Evolutionary conservation across 1,140 invertebrate genomes (phyloP).

Genomic region (Lepidurus couesii): DNA sequence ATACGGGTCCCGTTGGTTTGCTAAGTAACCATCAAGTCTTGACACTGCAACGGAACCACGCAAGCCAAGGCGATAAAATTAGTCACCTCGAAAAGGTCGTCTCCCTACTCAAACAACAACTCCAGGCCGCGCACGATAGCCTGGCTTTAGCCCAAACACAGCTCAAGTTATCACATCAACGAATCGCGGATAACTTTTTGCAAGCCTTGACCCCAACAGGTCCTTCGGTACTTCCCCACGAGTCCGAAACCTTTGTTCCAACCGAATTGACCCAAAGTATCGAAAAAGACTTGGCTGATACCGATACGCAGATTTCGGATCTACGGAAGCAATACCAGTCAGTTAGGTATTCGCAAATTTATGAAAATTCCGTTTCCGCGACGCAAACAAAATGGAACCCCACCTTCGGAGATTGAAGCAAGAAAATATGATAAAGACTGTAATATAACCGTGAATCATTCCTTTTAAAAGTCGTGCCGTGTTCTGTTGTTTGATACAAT

Average conservation of each 20-base stretch:
- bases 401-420: neutral
- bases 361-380: neutral
- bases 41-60: slow-evolving; percentile 8
- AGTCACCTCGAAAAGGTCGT: neutral
- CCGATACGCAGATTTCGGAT: neutral
- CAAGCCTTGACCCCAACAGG: neutral
- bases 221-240: neutral
- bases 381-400: neutral
- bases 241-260: neutral
- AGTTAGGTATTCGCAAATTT: neutral
- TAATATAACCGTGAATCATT: neutral
- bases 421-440: too few relatives aligned
- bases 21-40: slow-evolving; percentile 7
- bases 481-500: neutral
- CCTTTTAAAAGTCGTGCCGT: neutral
- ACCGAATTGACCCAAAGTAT: neutral
- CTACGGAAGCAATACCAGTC: neutral
- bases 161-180: neutral
- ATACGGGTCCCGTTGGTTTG: neutral
- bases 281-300: neutral
- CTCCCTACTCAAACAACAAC: neutral
- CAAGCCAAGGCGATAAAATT: slow-evolving; percentile 1
- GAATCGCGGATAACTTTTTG: neutral
- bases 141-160: neutral
- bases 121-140: neutral